Evolutionary conservation across 2,113 vertebrate genomes (phyloP).

Genomic region (Forbesichthys papilliferus): DNA sequence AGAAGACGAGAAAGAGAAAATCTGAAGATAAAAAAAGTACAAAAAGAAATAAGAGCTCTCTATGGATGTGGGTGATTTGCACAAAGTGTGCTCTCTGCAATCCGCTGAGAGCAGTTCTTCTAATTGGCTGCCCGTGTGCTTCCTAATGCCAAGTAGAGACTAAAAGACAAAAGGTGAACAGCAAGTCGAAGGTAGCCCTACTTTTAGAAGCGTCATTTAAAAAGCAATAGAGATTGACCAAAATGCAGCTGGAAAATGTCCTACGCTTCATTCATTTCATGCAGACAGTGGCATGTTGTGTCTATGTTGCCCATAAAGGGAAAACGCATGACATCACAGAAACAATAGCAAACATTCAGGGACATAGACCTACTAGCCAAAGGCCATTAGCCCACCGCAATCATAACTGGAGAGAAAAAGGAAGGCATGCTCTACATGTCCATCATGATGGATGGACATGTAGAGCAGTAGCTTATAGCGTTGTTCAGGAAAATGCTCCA

Average conservation of each 20-base stretch:
- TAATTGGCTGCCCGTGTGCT: constrained; percentile 59
- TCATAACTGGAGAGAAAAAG: no score
- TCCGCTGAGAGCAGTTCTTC: constrained; percentile 34
- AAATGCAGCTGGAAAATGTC: not conserved
- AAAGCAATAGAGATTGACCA: no score
- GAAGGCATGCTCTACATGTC: no score
- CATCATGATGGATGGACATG: not conserved
- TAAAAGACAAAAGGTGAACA: constrained; percentile 52
- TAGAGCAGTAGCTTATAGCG: not conserved
- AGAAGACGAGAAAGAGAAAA: no score
- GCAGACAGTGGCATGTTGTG: not conserved
- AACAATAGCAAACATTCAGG: not conserved
- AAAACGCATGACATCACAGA: constrained; percentile 1
- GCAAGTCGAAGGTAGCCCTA: constrained; percentile 3
- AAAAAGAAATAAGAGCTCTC: constrained; percentile 27
- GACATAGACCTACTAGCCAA: not conserved
- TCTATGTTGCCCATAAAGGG: not conserved
- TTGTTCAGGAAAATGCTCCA: not conserved
- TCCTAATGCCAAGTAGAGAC: constrained; percentile 2
- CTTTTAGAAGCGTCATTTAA: no score
- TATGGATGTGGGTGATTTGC: constrained; percentile 15
- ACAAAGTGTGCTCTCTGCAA: constrained; percentile 11
- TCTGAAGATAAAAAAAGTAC: not conserved
- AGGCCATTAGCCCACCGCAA: no score
- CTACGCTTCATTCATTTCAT: not conserved